Conservation (phyloP, 1,140 invertebrate genomes). For the Bombus pascuorum region DNA sequence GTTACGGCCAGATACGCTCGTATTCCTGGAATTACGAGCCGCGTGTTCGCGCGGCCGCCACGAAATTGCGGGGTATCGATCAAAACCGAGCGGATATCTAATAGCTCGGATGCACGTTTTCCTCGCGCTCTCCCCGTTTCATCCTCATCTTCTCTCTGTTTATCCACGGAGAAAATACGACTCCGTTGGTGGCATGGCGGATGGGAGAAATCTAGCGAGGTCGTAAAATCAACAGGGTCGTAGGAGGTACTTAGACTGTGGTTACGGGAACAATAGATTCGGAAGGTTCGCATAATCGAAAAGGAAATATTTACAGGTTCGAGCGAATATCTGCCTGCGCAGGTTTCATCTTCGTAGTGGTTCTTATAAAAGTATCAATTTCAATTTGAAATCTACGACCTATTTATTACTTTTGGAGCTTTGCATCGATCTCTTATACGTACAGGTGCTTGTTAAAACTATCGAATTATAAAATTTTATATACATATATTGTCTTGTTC, state of each 20-base stretch:
- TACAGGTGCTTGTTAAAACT: no score
- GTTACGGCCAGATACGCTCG: constrained; percentile 42
- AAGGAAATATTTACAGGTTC: no score
- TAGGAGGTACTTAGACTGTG: background rate
- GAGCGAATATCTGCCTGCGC: no score
- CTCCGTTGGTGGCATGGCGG: background rate
- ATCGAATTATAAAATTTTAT: no score
- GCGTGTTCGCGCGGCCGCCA: constrained; percentile 27
- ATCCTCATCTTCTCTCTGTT: background rate
- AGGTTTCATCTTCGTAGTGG: no score
- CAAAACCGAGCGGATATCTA: constrained; percentile 49
- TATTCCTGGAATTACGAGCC: constrained; percentile 49
- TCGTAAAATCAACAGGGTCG: background rate
- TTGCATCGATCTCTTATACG: no score
- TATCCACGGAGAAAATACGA: background rate
- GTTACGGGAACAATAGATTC: background rate
- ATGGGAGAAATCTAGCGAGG: background rate
- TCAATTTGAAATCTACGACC: no score
- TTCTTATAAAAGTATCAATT: no score
- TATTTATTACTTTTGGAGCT: no score
- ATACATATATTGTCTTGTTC: no score
- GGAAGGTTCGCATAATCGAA: background rate
- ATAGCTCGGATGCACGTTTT: constrained; percentile 33
- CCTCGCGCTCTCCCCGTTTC: background rate
- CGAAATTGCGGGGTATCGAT: constrained; percentile 54